Conservation (phyloP, 2,888 invertebrate genomes). For the Malachius bipustulatus region DNA sequence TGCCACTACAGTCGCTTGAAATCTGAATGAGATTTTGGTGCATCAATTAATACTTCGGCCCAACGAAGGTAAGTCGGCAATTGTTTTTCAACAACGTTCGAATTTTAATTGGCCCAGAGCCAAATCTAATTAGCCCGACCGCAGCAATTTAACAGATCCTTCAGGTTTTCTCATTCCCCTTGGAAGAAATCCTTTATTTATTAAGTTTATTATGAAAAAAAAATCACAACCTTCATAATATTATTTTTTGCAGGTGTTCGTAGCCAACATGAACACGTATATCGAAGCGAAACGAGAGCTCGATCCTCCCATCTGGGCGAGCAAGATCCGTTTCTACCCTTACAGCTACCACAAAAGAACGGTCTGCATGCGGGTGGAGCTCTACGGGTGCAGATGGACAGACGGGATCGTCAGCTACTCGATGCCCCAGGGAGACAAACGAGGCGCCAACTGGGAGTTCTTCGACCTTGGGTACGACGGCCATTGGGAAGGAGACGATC, state of each 20-base stretch:
- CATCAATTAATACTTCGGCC: too few relatives aligned
- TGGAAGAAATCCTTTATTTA: too few relatives aligned
- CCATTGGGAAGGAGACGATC: slow-evolving; percentile 55
- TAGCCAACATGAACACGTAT: slow-evolving; percentile 78
- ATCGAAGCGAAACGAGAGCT: slow-evolving; percentile 63
- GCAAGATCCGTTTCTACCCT: slow-evolving; percentile 73
- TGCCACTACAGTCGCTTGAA: too few relatives aligned
- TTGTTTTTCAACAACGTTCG: too few relatives aligned
- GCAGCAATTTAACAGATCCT: too few relatives aligned
- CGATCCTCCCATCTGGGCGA: slow-evolving; percentile 76
- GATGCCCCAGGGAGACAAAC: slow-evolving; percentile 77
- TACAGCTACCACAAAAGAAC: slow-evolving; percentile 74
- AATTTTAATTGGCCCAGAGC: too few relatives aligned
- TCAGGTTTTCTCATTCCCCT: too few relatives aligned
- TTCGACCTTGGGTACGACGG: slow-evolving; percentile 81
- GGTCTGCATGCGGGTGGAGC: slow-evolving; percentile 83
- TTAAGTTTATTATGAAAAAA: too few relatives aligned
- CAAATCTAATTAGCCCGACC: too few relatives aligned
- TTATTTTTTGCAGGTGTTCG: slow-evolving; percentile 57
- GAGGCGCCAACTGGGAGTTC: slow-evolving; percentile 69
- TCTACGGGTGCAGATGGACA: slow-evolving; percentile 80
- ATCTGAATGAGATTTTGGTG: too few relatives aligned
- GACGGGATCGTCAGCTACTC: slow-evolving; percentile 77
- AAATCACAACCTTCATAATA: too few relatives aligned
- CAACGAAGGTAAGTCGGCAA: too few relatives aligned